Evolutionary conservation across 2,113 vertebrate genomes (phyloP).

Genomic region (Oreochromis niloticus): DNA sequence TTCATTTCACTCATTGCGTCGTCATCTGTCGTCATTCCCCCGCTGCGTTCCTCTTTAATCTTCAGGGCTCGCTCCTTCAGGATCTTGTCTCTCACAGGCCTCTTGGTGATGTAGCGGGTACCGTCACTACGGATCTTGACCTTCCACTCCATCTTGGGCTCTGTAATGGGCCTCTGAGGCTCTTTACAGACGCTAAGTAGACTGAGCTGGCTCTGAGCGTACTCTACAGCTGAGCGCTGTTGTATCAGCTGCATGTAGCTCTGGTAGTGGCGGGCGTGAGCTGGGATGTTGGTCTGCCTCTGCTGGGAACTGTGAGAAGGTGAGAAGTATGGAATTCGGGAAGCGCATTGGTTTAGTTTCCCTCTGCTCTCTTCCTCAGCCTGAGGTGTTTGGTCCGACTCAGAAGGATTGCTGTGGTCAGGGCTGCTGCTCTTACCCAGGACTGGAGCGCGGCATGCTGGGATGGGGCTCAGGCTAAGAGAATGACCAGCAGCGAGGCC

Average conservation of each 20-base stretch:
- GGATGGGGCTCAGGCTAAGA: conserved; percentile 48
- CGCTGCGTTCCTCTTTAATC: conserved; percentile 94
- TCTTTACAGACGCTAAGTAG: conserved; percentile 86
- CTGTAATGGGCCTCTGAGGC: conserved; percentile 65
- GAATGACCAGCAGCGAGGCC: conserved; percentile 53
- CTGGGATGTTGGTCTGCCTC: conserved; percentile 81
- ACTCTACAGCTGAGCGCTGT: conserved; percentile 92
- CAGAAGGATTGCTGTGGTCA: conserved; percentile 69
- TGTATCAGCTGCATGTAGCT: conserved; percentile 97
- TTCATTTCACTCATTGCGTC: conserved; percentile 97
- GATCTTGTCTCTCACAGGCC: conserved; percentile 90
- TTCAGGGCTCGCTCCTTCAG: conserved; percentile 92
- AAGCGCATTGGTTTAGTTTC: conserved; percentile 46
- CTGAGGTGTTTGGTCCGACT: conserved; percentile 62
- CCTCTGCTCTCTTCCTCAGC: conserved; percentile 64
- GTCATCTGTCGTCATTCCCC: conserved; percentile 91
- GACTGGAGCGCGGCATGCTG: conserved; percentile 60
- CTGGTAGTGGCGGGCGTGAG: conserved; percentile 90
- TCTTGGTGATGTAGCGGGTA: conserved; percentile 92
- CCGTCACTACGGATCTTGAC: conserved; percentile 94
- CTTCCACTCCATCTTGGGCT: conserved; percentile 98
- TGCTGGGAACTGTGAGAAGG: conserved; percentile 85
- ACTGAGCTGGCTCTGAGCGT: conserved; percentile 90
- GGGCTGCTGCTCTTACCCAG: conserved; percentile 68
- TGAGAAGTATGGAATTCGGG: conserved; percentile 82